Evolutionary conservation across 2,113 vertebrate species (phyloP).

Genomic region (Semnornis frantzii): DNA sequence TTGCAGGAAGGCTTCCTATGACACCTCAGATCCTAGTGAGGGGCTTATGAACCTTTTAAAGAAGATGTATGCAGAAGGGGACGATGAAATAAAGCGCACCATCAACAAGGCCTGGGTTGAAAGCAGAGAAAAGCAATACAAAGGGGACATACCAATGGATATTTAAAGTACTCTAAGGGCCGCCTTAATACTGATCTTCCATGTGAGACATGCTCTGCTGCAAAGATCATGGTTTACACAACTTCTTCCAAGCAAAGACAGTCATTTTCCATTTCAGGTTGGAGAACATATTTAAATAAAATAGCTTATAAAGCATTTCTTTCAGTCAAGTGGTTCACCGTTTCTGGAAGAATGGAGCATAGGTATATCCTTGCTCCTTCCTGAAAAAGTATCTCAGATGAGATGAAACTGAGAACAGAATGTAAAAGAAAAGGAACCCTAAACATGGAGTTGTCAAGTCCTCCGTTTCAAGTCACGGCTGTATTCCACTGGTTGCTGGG

Average conservation of each 20-base stretch:
- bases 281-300: conserved; percentile 79
- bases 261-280: conserved; percentile 67
- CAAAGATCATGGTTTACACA: conserved; percentile 70
- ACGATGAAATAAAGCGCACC: conserved; percentile 97
- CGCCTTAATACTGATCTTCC: conserved; percentile 65
- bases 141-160: conserved; percentile 83
- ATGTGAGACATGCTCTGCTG: conserved; percentile 60
- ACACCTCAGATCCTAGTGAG: conserved; percentile 89
- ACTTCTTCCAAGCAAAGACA: conserved; percentile 68
- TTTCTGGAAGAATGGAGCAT: conserved; percentile 10
- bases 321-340: conserved; percentile 20
- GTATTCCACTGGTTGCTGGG: not conserved
- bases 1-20: conserved; percentile 86
- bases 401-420: not conserved
- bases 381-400: not conserved
- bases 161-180: conserved; percentile 74
- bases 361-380: not conserved
- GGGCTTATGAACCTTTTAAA: conserved; percentile 95
- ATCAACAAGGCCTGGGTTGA: conserved; percentile 98
- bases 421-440: not conserved
- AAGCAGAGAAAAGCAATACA: conserved; percentile 93
- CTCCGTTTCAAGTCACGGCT: not conserved
- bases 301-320: conserved; percentile 59
- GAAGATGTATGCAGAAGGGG: conserved; percentile 95
- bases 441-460: not conserved